Evolutionary conservation across 2,113 vertebrate genomes (phyloP).

Genomic region (Tragelaphus scriptus): DNA sequence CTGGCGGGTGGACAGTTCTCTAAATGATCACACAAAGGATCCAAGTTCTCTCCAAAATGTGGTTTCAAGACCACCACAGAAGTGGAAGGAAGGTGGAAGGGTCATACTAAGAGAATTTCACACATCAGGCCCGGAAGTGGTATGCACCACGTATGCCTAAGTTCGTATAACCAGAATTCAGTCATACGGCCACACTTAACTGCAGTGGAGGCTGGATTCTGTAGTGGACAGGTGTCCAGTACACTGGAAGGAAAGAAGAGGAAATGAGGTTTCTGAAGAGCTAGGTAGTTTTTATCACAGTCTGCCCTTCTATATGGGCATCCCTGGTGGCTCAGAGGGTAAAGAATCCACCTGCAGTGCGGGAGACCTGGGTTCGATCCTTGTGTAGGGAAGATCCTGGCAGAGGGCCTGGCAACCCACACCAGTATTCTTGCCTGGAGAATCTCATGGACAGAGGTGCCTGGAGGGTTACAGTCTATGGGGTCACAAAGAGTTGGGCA

Average conservation of each 20-base stretch:
- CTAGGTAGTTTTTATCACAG: background rate
- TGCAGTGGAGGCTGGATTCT: background rate
- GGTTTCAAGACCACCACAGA: background rate
- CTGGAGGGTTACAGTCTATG: background rate
- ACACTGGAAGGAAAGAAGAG: background rate
- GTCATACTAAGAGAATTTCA: background rate
- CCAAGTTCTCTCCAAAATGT: background rate
- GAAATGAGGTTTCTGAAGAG: background rate
- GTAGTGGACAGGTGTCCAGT: background rate
- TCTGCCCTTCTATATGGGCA: background rate
- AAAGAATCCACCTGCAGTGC: background rate
- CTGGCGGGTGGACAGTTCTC: background rate
- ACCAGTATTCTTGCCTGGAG: background rate
- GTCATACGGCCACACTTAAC: fast-evolving
- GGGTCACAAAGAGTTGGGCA: background rate
- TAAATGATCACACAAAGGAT: background rate
- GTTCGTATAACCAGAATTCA: background rate
- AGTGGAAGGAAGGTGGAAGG: too few relatives aligned
- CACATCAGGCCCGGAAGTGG: fast-evolving
- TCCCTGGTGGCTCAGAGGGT: background rate
- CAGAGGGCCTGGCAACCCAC: background rate
- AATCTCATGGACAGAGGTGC: background rate
- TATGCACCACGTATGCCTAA: fast-evolving
- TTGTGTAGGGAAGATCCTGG: background rate
- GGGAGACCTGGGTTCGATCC: fast-evolving